Percentiles rank a stretch among this genome's conserved stretches.
These are phyloP conservation scores for Phalangium opilio DNA, from an alignment of 2,888 invertebrate genomes.

Conservation along the genomic window DNA sequence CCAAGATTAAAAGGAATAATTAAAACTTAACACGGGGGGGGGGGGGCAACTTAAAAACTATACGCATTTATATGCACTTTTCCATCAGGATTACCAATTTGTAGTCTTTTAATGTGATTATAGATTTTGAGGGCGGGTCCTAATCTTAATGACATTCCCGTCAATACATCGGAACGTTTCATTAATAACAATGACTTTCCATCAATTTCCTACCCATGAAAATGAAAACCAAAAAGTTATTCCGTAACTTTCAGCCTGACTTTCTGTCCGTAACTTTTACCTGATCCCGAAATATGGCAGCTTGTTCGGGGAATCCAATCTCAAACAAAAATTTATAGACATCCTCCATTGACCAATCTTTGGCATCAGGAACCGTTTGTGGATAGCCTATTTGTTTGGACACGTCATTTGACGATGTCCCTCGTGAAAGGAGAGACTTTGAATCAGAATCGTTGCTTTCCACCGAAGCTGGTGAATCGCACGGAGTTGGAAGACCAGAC, in stretches of 20 bases:
- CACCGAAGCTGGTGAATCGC: conserved; percentile 1
- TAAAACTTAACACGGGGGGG: too few species aligned
- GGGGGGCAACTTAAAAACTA: too few species aligned
- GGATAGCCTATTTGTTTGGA: conserved; percentile 7
- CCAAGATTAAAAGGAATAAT: too few species aligned
- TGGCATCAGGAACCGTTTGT: conserved; percentile 49
- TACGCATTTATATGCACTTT: too few species aligned
- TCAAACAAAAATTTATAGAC: conserved; percentile 59
- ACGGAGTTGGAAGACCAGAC: background rate
- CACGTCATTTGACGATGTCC: too few species aligned
- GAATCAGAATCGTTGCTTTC: too few species aligned
- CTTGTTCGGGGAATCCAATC: conserved; percentile 54
- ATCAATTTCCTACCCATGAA: conserved; percentile 59
- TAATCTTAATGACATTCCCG: conserved; percentile 60
- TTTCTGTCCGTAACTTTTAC: too few species aligned
- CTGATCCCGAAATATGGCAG: conserved; percentile 64
- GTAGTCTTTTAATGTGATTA: conserved; percentile 61
- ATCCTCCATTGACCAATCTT: conserved; percentile 65
- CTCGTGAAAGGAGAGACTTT: too few species aligned
- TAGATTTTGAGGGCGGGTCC: conserved; percentile 78
- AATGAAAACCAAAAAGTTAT: too few species aligned
- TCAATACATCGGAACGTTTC: conserved; percentile 65
- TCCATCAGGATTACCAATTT: conserved; percentile 39
- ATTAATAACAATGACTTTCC: conserved; percentile 71
- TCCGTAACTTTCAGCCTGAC: too few species aligned